phyloP scores from a whole-genome alignment of 2,113 vertebrate species.

The Cercopithecus mona region DNA sequence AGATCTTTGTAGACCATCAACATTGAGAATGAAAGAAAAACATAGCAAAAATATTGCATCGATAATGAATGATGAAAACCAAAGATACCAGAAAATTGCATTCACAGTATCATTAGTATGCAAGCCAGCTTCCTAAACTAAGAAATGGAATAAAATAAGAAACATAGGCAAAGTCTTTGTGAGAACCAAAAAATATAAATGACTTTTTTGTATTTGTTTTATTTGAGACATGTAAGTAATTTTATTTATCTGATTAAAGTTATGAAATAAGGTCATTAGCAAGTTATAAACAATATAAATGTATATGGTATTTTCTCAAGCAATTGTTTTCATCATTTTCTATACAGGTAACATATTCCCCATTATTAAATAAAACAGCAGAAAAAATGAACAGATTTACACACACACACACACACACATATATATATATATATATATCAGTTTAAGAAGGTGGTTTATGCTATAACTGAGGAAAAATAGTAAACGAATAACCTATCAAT shows the following conservation, averaged over 20 bases:
- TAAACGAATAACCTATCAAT: background rate
- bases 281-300: slow-evolving; percentile 39
- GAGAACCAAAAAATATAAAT: slow-evolving; percentile 46
- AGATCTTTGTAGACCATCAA: slow-evolving; percentile 50
- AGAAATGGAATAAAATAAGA: slow-evolving; percentile 56
- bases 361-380: slow-evolving; percentile 55
- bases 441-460: background rate
- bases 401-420: background rate
- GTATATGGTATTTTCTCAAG: slow-evolving; percentile 18
- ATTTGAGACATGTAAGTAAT: slow-evolving; percentile 57
- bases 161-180: slow-evolving; percentile 39
- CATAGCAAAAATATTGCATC: slow-evolving; percentile 31
- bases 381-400: slow-evolving; percentile 20
- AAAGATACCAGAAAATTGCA: background rate
- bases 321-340: slow-evolving; percentile 34
- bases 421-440: background rate
- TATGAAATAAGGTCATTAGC: slow-evolving; percentile 57
- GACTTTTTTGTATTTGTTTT: slow-evolving; percentile 56
- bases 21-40: slow-evolving; percentile 59
- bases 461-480: background rate
- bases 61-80: slow-evolving; percentile 62
- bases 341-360: background rate
- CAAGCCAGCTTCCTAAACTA: slow-evolving; percentile 42
- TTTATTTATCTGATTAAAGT: slow-evolving; percentile 61
- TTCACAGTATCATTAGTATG: slow-evolving; percentile 23